These are phyloP conservation scores for Grallaria varia DNA, from an alignment of 2,113 vertebrate species.

Conservation along the genomic window DNA sequence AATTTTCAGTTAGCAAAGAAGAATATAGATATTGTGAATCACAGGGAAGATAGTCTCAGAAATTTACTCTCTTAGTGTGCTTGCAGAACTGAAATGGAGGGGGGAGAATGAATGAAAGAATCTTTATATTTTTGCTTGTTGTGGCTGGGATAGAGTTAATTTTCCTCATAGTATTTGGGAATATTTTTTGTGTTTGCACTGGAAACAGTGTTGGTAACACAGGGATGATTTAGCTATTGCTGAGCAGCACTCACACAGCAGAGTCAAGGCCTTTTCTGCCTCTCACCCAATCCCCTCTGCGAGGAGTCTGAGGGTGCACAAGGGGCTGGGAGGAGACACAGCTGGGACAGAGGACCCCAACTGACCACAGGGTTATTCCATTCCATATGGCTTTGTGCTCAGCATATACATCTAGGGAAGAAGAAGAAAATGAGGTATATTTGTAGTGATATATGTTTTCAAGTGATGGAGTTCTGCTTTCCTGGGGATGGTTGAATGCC, in stretches of 20 bases:
- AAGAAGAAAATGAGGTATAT: background rate
- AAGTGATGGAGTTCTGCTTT: background rate
- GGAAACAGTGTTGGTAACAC: background rate
- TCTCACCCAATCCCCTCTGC: background rate
- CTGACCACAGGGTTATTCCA: background rate
- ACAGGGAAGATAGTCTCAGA: background rate
- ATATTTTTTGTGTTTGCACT: background rate
- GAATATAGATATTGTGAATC: background rate
- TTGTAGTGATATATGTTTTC: background rate
- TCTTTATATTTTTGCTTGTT: background rate
- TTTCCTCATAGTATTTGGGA: background rate
- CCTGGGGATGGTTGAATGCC: background rate
- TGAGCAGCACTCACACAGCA: background rate
- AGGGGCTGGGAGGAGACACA: background rate
- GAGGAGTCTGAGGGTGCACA: background rate
- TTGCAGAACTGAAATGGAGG: background rate
- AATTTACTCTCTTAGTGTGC: background rate
- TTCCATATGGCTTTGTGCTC: background rate
- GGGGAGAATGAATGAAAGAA: background rate
- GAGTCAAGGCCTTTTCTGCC: background rate
- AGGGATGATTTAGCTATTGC: background rate
- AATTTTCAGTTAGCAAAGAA: background rate
- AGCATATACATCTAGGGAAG: background rate
- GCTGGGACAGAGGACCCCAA: background rate
- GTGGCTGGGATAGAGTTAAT: background rate